Evolutionary conservation across 2,888 invertebrate genomes (phyloP), one percentile per base, ranked within the genome.

Genomic region (Synergus umbraculus): DNA sequence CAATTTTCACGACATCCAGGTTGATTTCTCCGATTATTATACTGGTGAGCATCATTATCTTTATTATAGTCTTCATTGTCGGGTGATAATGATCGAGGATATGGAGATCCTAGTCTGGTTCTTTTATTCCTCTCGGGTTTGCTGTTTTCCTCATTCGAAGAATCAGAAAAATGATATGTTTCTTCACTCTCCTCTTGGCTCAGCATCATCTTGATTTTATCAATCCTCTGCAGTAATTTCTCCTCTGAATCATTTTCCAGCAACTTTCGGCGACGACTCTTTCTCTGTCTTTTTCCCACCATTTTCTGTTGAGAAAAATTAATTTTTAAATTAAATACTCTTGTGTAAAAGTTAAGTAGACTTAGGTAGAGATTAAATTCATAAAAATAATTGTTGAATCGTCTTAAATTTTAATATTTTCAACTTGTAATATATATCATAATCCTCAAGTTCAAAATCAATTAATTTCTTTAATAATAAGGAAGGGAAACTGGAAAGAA

Each of bases 281-380:
- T 73, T 29, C 46, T 22, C 15, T 54, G 46, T 8, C 49, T 8
- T 73, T 37, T 73, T 9, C 49, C 37, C 13, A n/a, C 49, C 73
- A 73, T 73, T 73, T n/a, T 73, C 73, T 73, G 54, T 37, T n/a
- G 49, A 37, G 3, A 73, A 73, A 73, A 73, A 54, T 49, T 2
- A 5, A 46, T 54, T 73, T 54, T 73, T 18, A 22, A 9, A 54
- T 54, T n/a, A 54, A 13, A 29, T 4, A 13, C 2, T 49, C 49
- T 7, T 9, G 8, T 5, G 22, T 46, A 1, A 43, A 15, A 43
- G 8, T 65, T 65, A 13, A 37, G 5, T 37, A 7, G 5, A 37
- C 37, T 37, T 37, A 37, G 37, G 37, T 37, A 37, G 37, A 37
- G 37, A 37, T 37, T 37, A 37, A 37, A 37, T 37, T 37, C 37